These are phyloP conservation scores for Heliconius aoede DNA, from an alignment of 2,888 invertebrate genomes.

Conservation along the genomic window DNA sequence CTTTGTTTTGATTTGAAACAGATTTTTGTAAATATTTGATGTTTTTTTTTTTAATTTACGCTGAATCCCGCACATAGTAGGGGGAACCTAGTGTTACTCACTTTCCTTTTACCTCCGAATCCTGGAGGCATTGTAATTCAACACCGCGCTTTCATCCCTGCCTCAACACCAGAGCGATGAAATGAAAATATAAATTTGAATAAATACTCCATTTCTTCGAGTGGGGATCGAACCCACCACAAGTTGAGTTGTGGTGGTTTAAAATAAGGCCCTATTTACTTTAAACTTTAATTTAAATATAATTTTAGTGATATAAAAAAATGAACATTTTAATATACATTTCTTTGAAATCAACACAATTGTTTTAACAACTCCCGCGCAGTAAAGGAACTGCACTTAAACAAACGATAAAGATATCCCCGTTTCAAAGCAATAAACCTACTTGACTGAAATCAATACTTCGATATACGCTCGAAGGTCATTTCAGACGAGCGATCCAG, in stretches of 20 bases:
- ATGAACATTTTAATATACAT: too few relatives aligned
- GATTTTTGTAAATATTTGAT: neutral
- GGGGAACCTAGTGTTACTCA: too few relatives aligned
- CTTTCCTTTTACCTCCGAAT: too few relatives aligned
- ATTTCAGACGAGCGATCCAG: slow-evolving; percentile 2
- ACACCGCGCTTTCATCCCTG: too few relatives aligned
- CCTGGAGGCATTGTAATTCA: too few relatives aligned
- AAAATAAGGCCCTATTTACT: neutral
- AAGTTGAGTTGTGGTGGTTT: neutral
- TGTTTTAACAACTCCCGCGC: neutral
- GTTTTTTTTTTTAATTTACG: neutral
- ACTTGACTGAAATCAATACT: slow-evolving; percentile 46
- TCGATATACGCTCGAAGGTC: slow-evolving; percentile 27
- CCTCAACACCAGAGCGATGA: too few relatives aligned
- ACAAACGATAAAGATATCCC: slow-evolving; percentile 12
- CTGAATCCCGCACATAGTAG: too few relatives aligned
- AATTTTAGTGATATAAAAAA: neutral
- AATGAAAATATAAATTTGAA: too few relatives aligned
- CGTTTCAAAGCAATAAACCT: slow-evolving; percentile 43
- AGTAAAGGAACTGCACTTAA: slow-evolving; percentile 6
- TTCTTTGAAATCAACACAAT: neutral
- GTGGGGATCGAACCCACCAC: too few relatives aligned
- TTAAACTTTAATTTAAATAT: neutral
- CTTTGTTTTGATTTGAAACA: neutral
- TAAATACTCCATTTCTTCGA: too few relatives aligned